Base-by-base conservation (phyloP, 1,140 invertebrate genomes). In the Ips typographus region DNA sequence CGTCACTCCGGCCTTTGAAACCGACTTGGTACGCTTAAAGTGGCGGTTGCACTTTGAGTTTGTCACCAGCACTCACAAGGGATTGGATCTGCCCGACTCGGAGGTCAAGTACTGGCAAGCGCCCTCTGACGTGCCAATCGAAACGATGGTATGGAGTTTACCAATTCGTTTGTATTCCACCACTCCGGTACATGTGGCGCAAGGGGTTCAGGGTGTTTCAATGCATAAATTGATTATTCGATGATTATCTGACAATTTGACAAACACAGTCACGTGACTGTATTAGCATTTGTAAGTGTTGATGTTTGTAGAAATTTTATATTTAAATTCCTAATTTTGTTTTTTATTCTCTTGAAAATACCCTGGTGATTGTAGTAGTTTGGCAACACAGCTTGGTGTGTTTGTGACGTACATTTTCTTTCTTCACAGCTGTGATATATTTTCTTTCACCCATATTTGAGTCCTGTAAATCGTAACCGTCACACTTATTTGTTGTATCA, bases 1-100 rank as follows among this genome's bases (percentile, higher is more conserved):
- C 77, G 91, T 96, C 2, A 98, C 96, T 2, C 96, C 96, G 41
- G 91, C 93, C 40, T 99, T 98, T 82, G 88, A 87, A 6, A 95
- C 94, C 3, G 88, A 94, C 77, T 84, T 93, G 22, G 94, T 98
- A 0, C 91, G 88, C 56, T 83, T 98, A 56, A 89, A 89, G 79
- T 99, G 96, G 96, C 85, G 92, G 63, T 83, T 99, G 37, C 96
- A 98, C 82, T 98, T 99, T 83, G 95, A 98, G 80, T 98, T 99
- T 85, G 95, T 98, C 0, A 98, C 94, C 2, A 90, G 88, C 40
- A 84, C 82, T 73, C 84, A 77, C 80, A 76, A 87, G 76, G 82
- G 86, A 49, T 79, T 87, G 70, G 84, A 84, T 78, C 80, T 82
- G 75, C 73, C 83, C 40, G 73, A 78, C 36, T 77, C 84, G 40